A percentile compares a stretch with the other conserved stretches of the same genome.
phyloP scores from a whole-genome alignment of 2,797 vertebrate genomes.

The Chelidonichthys spinosus region DNA sequence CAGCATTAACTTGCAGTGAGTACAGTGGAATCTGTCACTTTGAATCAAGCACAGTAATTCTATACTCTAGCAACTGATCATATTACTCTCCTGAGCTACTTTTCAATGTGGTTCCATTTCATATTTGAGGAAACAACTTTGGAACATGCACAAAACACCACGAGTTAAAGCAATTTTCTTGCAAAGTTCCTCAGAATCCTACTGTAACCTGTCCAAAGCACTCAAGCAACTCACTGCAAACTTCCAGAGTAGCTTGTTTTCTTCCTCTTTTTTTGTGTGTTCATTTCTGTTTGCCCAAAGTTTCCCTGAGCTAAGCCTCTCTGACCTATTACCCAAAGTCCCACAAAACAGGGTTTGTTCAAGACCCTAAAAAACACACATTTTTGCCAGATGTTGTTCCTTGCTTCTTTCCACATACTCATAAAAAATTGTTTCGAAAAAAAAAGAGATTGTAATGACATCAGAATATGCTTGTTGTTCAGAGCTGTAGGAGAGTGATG shows the following conservation, averaged over 20 bases:
- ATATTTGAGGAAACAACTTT: conserved; percentile 42
- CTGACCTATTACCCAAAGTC: conserved; percentile 83
- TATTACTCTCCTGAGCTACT: neutral
- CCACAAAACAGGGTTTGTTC: conserved; percentile 84
- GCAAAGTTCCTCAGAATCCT: conserved; percentile 16
- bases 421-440: conserved; percentile 73
- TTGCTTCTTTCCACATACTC: conserved; percentile 79
- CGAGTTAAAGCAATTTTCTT: conserved; percentile 50
- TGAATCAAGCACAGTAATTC: neutral
- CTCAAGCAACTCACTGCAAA: conserved; percentile 44
- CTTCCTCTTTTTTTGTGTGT: conserved; percentile 36
- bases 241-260: conserved; percentile 50
- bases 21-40: conserved; percentile 35
- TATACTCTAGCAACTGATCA: neutral
- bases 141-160: conserved; percentile 27
- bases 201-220: conserved; percentile 48
- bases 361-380: conserved; percentile 61
- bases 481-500: conserved; percentile 44
- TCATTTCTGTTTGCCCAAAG: conserved; percentile 80
- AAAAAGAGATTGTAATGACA: conserved; percentile 61
- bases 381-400: conserved; percentile 81
- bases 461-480: conserved; percentile 66
- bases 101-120: conserved; percentile 11
- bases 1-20: conserved; percentile 10
- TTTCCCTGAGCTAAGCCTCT: conserved; percentile 84